A percentile compares a stretch with the other conserved stretches of the same genome.
Conservation (phyloP, 2,113 vertebrate species). For the Nothoprocta pentlandii region DNA sequence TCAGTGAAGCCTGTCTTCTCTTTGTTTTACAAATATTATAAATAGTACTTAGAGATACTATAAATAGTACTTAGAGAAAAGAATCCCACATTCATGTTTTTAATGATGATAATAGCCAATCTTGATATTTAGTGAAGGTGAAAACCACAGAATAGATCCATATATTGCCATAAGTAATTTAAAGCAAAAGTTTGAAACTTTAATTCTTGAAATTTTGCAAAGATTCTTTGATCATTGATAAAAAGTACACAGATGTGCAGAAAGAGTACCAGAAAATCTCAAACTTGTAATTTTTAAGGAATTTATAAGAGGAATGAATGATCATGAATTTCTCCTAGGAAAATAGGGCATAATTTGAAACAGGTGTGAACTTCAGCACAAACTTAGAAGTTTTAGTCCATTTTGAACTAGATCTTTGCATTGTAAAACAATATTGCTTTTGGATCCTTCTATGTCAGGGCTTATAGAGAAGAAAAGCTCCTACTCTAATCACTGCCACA, state of each 20-base stretch:
- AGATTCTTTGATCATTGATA: not conserved
- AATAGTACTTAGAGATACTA: not conserved
- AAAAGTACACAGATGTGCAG: not conserved
- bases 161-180: not conserved
- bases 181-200: not conserved
- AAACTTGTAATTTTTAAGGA: not conserved
- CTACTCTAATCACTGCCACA: not conserved
- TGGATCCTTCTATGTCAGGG: not conserved
- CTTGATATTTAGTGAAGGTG: not conserved
- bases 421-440: not conserved
- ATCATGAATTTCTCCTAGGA: not conserved
- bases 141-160: not conserved
- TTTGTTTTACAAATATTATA: not conserved
- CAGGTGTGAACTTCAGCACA: not conserved
- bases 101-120: not conserved
- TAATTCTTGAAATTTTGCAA: not conserved
- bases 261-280: not conserved
- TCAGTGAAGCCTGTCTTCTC: not conserved
- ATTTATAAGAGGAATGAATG: not conserved
- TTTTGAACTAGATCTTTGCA: not conserved
- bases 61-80: not conserved
- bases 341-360: not conserved
- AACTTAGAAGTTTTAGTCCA: not conserved
- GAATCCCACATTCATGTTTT: not conserved
- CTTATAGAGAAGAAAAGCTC: not conserved